Evolutionary conservation across 2,113 vertebrate genomes (phyloP).

Genomic region (Seriola aureovittata): DNA sequence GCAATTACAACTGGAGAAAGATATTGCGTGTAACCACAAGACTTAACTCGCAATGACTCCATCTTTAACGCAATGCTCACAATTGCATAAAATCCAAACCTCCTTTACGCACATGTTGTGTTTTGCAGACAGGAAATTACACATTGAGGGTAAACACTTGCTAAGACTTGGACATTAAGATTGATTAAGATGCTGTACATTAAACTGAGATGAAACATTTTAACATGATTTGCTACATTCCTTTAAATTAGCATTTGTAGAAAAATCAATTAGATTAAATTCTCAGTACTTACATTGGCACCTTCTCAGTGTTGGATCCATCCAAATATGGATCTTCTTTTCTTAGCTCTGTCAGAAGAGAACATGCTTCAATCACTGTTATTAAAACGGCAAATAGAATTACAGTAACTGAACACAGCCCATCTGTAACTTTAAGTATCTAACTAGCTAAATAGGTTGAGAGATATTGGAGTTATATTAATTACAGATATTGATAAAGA

Average conservation of each 20-base stretch:
- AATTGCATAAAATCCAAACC: not conserved
- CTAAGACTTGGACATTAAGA: not conserved
- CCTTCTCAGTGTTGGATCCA: conserved; percentile 71
- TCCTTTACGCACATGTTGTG: not conserved
- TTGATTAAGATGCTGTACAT: not conserved
- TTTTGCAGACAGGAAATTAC: conserved; percentile 11
- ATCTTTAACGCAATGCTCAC: too few relatives aligned
- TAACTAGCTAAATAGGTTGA: not conserved
- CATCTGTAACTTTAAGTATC: too few relatives aligned
- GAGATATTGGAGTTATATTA: not conserved
- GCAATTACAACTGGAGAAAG: too few relatives aligned
- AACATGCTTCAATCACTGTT: not conserved
- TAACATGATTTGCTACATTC: not conserved
- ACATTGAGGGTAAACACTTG: not conserved
- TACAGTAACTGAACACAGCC: not conserved
- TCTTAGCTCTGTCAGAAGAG: conserved; percentile 53
- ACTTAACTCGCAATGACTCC: too few relatives aligned
- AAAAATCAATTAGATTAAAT: not conserved
- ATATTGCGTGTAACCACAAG: too few relatives aligned
- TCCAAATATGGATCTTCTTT: conserved; percentile 75
- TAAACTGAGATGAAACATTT: not conserved
- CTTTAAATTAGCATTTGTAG: not conserved
- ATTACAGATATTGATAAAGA: not conserved
- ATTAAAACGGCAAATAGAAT: not conserved
- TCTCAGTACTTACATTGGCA: conserved; percentile 78